A percentile compares a stretch with the other conserved stretches of the same genome.
Conservation (phyloP, 2,113 vertebrate species). For the Psittacula cyanocephala region DNA sequence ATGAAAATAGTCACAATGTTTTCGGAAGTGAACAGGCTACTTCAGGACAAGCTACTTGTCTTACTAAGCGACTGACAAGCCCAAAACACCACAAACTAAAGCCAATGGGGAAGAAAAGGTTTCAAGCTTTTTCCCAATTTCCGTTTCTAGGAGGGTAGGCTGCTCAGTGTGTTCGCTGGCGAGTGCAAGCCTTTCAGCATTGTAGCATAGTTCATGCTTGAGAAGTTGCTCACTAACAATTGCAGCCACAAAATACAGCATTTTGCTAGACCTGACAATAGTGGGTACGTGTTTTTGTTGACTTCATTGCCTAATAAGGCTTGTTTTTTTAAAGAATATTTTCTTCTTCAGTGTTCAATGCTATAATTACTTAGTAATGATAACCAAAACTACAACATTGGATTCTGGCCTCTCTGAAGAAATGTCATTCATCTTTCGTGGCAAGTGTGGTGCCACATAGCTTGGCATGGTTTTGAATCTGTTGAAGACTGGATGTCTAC, state of each 20-base stretch:
- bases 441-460: neutral
- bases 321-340: neutral
- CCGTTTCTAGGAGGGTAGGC: constrained; percentile 35
- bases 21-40: constrained; percentile 1
- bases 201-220: constrained; percentile 8
- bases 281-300: neutral
- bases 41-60: constrained; percentile 19
- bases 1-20: neutral
- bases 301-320: neutral
- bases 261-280: neutral
- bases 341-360: constrained; percentile 1
- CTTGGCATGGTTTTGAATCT: neutral
- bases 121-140: constrained; percentile 28
- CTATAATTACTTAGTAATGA: neutral
- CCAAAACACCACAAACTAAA: neutral
- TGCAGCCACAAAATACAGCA: neutral
- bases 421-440: neutral
- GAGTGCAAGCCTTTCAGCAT: constrained; percentile 16
- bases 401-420: neutral
- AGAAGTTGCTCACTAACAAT: neutral
- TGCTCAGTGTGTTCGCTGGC: neutral
- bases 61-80: neutral
- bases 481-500: neutral
- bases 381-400: neutral
- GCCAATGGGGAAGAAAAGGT: constrained; percentile 7